Conservation (phyloP, 2,797 vertebrate species). For the Lepilemur septentrionalis region DNA sequence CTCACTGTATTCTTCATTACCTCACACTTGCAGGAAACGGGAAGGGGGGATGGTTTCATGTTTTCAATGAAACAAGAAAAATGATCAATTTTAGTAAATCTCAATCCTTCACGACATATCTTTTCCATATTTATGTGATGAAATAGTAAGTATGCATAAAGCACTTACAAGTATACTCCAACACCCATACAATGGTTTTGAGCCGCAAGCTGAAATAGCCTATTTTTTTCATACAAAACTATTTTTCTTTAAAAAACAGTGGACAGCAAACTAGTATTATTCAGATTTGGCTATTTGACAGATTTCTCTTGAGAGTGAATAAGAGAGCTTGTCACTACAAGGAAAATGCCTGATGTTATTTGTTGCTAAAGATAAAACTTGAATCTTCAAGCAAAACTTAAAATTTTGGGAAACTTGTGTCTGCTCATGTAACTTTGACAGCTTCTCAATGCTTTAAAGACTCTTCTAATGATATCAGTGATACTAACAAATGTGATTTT, state of each 20-base stretch:
- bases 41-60: accelerated
- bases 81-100: background rate
- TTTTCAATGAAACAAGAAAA: background rate
- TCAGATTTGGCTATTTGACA: background rate
- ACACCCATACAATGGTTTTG: background rate
- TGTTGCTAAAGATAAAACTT: background rate
- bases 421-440: background rate
- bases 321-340: background rate
- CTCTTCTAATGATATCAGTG: background rate
- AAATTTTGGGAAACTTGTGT: background rate
- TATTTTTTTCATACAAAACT: background rate
- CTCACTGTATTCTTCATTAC: background rate
- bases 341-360: background rate
- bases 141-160: background rate
- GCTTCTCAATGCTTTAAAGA: background rate
- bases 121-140: background rate
- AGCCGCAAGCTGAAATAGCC: background rate
- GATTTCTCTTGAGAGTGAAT: background rate
- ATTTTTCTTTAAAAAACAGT: constrained; percentile 13
- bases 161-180: background rate
- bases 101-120: background rate
- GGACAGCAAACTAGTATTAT: background rate
- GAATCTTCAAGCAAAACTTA: constrained; percentile 1
- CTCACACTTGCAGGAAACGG: background rate
- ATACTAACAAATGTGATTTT: background rate